phyloP scores from a whole-genome alignment of 1,140 invertebrate species.

The Camponotus pennsylvanicus region DNA sequence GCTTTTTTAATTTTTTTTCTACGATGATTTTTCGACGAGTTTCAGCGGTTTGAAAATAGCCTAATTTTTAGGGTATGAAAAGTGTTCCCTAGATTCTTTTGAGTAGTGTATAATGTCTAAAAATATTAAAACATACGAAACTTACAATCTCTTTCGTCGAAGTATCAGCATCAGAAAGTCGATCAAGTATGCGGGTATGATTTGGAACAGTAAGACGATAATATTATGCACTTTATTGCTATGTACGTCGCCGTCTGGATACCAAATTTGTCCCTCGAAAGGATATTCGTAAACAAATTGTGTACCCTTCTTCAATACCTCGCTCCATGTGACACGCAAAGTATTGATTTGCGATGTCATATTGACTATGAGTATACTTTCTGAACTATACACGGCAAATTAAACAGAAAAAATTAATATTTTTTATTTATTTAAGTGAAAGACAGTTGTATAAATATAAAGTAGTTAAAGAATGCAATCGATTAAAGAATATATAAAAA shows the following conservation, averaged over 20 bases:
- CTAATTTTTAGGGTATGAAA: too few species aligned
- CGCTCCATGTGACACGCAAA: conserved; percentile 92
- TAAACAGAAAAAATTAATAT: background rate
- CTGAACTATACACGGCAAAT: conserved; percentile 83
- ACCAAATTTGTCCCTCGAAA: conserved; percentile 94
- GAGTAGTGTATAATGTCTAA: too few species aligned
- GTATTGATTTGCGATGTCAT: conserved; percentile 89
- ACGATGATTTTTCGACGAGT: too few species aligned
- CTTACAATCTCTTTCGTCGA: conserved; percentile 94
- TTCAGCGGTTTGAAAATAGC: too few species aligned
- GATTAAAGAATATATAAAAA: background rate
- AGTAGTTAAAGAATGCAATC: background rate
- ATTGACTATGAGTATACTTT: conserved; percentile 91
- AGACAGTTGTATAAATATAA: background rate
- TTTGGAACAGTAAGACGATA: conserved; percentile 93
- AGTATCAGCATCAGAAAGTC: conserved; percentile 93
- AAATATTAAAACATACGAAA: conserved; percentile 69
- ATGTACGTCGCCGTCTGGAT: conserved; percentile 92
- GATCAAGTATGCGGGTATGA: conserved; percentile 94
- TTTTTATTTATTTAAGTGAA: background rate
- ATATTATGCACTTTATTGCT: conserved; percentile 91
- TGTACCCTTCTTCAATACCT: conserved; percentile 91
- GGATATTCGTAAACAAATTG: conserved; percentile 90
- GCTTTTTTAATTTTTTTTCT: too few species aligned
- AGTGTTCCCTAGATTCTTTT: too few species aligned